These are phyloP conservation scores for Phyllopteryx taeniolatus DNA, from an alignment of 2,113 vertebrate genomes.

Conservation along the genomic window DNA sequence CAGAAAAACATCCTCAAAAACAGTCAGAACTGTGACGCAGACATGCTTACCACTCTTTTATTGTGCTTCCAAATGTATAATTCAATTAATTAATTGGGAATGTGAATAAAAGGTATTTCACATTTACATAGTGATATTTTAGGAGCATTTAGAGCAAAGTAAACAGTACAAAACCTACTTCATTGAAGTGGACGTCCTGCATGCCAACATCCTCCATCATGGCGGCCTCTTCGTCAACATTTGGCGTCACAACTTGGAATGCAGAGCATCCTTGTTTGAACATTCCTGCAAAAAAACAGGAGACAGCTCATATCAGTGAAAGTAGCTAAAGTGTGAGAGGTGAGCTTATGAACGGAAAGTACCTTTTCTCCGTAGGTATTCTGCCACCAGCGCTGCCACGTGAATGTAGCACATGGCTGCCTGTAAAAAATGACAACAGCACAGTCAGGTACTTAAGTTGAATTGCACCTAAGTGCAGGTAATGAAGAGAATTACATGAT, in stretches of 20 bases:
- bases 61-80: no score
- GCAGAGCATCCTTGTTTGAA: constrained; percentile 94
- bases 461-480: background rate
- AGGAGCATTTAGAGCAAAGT: background rate
- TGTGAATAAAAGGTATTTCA: background rate
- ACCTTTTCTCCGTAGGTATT: constrained; percentile 94
- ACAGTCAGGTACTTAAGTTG: background rate
- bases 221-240: constrained; percentile 96
- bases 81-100: no score
- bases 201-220: constrained; percentile 99
- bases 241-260: constrained; percentile 93
- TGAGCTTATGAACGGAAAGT: constrained; percentile 4
- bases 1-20: no score
- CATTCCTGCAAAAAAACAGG: constrained; percentile 75
- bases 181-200: constrained; percentile 98
- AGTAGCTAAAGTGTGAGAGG: background rate
- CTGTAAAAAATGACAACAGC: constrained; percentile 62
- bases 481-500: no score
- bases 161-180: constrained; percentile 63
- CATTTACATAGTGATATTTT: background rate
- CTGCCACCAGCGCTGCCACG: constrained; percentile 90
- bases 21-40: no score
- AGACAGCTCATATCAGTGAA: background rate
- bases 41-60: no score
- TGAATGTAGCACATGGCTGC: constrained; percentile 96